Evolutionary conservation across 2,113 vertebrate species (phyloP).

Genomic region (Gambusia affinis): DNA sequence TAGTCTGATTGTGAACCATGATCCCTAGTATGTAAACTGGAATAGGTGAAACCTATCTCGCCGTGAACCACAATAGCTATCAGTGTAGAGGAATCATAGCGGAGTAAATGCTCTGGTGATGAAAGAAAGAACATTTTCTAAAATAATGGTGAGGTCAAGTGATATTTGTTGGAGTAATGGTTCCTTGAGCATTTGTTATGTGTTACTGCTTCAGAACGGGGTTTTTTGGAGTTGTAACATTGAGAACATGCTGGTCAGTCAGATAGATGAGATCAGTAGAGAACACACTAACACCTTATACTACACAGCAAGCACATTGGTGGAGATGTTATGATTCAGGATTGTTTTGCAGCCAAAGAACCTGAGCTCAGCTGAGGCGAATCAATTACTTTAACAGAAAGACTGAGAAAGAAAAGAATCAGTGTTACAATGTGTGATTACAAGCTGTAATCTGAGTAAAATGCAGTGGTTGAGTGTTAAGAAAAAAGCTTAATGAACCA

Average conservation of each 20-base stretch:
- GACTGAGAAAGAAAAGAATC: background rate
- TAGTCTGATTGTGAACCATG: background rate
- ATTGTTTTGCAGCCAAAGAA: too few species aligned
- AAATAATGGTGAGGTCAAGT: background rate
- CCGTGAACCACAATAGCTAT: background rate
- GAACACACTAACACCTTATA: too few species aligned
- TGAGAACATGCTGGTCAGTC: too few species aligned
- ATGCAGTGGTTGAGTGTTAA: too few species aligned
- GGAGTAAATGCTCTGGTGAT: background rate
- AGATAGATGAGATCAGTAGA: too few species aligned
- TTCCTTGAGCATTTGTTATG: too few species aligned
- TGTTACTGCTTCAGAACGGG: too few species aligned
- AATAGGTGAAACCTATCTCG: background rate
- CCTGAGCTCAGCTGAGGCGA: too few species aligned
- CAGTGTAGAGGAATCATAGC: background rate
- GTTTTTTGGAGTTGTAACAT: too few species aligned
- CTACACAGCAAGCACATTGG: background rate
- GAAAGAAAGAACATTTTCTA: background rate
- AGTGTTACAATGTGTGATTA: background rate
- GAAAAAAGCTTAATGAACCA: too few species aligned
- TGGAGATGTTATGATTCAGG: background rate
- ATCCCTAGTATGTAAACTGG: background rate
- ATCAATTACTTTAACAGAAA: background rate
- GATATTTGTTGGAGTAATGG: background rate
- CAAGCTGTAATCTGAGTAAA: background rate